phyloP scores from a whole-genome alignment of 2,888 invertebrate genomes.

The Dasypogon diadema region DNA sequence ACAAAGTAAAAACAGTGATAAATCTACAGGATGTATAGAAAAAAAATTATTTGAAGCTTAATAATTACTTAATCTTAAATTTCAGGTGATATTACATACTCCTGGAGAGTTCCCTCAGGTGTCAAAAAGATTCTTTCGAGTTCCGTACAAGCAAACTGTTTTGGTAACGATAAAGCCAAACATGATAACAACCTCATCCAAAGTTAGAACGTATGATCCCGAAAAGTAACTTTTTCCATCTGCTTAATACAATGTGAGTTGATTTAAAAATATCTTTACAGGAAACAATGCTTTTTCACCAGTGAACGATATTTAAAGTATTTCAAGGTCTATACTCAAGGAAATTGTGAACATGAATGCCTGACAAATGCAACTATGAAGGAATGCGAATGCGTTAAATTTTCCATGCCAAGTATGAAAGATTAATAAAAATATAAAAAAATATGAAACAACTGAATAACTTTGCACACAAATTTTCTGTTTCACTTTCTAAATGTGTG shows the following conservation, averaged over 20 bases:
- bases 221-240: slow-evolving; percentile 12
- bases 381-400: slow-evolving; percentile 74
- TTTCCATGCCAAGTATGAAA: slow-evolving; percentile 74
- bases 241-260: not conserved
- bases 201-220: not conserved
- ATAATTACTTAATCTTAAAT: slow-evolving; percentile 39
- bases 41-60: slow-evolving; percentile 57
- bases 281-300: slow-evolving; percentile 75
- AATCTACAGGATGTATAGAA: too few relatives aligned
- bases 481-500: too few relatives aligned
- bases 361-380: slow-evolving; percentile 73
- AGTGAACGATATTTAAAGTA: slow-evolving; percentile 73
- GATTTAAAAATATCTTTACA: slow-evolving; percentile 56
- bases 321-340: slow-evolving; percentile 75
- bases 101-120: slow-evolving; percentile 75
- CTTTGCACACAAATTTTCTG: too few relatives aligned
- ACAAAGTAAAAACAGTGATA: too few relatives aligned
- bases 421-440: not conserved
- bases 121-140: slow-evolving; percentile 74
- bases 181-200: slow-evolving; percentile 74
- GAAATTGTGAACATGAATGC: slow-evolving; percentile 77
- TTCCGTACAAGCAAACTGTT: slow-evolving; percentile 74
- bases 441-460: too few relatives aligned
- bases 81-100: slow-evolving; percentile 74
- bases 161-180: slow-evolving; percentile 76